These are phyloP conservation scores for Cariama cristata DNA, from an alignment of 2,113 vertebrate genomes.

Conservation along the genomic window DNA sequence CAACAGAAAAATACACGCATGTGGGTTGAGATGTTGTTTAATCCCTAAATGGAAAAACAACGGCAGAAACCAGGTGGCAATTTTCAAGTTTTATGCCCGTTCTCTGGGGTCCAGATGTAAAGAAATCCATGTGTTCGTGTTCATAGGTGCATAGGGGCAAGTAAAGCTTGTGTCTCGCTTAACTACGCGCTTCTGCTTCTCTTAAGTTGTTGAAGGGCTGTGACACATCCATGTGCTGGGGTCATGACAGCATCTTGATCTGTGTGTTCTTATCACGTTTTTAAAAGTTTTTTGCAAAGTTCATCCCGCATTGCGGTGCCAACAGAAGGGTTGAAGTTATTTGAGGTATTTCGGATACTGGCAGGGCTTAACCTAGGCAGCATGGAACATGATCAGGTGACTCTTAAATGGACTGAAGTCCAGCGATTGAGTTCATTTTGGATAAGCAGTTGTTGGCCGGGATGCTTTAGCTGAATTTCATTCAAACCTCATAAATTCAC, in stretches of 20 bases:
- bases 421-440: neutral
- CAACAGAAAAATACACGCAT: fast-evolving
- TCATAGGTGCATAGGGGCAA: neutral
- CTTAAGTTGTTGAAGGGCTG: neutral
- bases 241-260: neutral
- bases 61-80: neutral
- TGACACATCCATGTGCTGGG: neutral
- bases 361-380: neutral
- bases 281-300: neutral
- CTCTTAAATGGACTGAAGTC: neutral
- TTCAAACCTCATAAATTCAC: conserved; percentile 18
- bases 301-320: neutral
- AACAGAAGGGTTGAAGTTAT: neutral
- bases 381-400: neutral
- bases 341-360: neutral
- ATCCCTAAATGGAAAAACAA: conserved; percentile 11
- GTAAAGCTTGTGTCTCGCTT: neutral
- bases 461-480: neutral
- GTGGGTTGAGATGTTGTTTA: neutral
- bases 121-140: conserved; percentile 1
- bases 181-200: neutral
- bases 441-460: neutral
- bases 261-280: neutral
- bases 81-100: conserved; percentile 1
- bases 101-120: neutral